Percentiles rank a stretch among this genome's conserved stretches.
Evolutionary conservation across 2,113 vertebrate species (phyloP).

Genomic region (Pseudorectes ferrugineus): DNA sequence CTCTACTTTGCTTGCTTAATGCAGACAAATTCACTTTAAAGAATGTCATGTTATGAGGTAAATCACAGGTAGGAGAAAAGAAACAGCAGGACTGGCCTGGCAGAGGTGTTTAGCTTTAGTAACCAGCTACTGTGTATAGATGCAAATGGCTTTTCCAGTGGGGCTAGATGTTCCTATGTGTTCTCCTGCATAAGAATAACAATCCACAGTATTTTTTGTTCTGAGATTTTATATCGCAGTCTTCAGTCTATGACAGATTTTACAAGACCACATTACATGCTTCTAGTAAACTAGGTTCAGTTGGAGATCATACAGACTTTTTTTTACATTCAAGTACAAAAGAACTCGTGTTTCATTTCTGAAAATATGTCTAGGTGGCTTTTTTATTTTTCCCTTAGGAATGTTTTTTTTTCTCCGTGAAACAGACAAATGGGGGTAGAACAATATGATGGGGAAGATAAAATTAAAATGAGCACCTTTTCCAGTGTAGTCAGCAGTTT

Average conservation of each 20-base stretch:
- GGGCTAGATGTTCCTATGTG: not conserved
- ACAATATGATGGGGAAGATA: not conserved
- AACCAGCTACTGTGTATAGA: not conserved
- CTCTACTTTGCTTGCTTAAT: not conserved
- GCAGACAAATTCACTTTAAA: not conserved
- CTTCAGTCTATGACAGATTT: not conserved
- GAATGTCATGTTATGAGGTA: not conserved
- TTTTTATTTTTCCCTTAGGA: not conserved
- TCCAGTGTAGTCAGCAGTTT: not conserved
- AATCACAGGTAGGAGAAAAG: not conserved
- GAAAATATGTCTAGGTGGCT: not conserved
- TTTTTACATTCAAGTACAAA: not conserved
- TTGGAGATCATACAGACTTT: not conserved
- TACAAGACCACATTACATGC: not conserved
- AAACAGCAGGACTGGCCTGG: not conserved
- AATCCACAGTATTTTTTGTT: not conserved
- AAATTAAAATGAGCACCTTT: not conserved
- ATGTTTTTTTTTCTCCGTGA: not conserved
- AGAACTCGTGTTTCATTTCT: not conserved
- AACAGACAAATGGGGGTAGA: not conserved
- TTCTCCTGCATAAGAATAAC: not conserved
- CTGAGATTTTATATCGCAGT: not conserved
- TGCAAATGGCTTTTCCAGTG: not conserved
- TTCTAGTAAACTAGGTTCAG: not conserved
- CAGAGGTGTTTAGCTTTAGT: not conserved